A percentile compares a stretch with the other conserved stretches of the same genome.
These are phyloP conservation scores for Champsocephalus gunnari DNA, from an alignment of 2,797 vertebrate genomes.

Conservation along the genomic window DNA sequence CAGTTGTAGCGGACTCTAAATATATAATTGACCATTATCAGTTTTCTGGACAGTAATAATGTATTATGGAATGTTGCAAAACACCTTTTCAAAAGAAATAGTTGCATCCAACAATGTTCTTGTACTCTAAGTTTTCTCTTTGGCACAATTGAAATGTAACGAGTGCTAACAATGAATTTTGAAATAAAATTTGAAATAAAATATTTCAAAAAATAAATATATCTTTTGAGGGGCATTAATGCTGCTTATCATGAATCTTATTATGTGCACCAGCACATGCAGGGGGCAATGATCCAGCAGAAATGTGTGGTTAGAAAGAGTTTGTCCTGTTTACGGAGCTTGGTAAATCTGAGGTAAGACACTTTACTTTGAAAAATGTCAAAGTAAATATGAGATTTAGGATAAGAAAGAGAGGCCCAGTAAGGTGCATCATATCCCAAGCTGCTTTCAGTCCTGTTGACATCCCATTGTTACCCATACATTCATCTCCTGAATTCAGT, in stretches of 20 bases:
- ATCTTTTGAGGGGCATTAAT: no score
- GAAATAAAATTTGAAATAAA: no score
- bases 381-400: neutral
- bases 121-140: neutral
- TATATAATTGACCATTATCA: no score
- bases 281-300: no score
- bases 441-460: conserved; percentile 1
- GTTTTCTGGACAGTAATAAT: neutral
- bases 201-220: no score
- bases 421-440: neutral
- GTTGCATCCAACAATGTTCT: neutral
- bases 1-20: no score
- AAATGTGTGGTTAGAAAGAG: no score
- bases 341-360: neutral
- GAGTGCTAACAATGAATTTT: no score
- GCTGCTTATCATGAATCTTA: no score
- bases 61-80: neutral
- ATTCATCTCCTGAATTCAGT: conserved; percentile 21
- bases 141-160: no score
- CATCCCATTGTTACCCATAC: neutral
- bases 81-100: neutral
- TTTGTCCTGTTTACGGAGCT: neutral
- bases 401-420: neutral
- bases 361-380: neutral
- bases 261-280: no score